These are phyloP conservation scores for Drosophila neonasuta DNA, from an alignment of 2,888 invertebrate species.

Conservation along the genomic window DNA sequence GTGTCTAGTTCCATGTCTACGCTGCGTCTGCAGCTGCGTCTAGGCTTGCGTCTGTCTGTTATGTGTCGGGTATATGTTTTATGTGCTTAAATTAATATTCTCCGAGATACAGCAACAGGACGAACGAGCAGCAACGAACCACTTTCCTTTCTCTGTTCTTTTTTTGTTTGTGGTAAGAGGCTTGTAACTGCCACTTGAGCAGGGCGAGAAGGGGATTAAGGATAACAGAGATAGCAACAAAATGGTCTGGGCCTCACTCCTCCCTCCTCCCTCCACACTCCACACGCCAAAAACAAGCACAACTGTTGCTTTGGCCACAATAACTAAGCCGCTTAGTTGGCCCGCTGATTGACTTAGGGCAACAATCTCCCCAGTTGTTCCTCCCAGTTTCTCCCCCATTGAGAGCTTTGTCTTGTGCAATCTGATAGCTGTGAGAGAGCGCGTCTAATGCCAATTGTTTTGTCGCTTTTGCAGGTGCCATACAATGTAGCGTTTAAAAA, in stretches of 20 bases:
- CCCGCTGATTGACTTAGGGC: slow-evolving; percentile 37
- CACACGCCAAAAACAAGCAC: slow-evolving; percentile 5
- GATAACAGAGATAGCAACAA: slow-evolving; percentile 33
- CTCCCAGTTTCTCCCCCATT: neutral
- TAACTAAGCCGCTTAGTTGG: slow-evolving; percentile 53
- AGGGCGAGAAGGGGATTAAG: slow-evolving; percentile 25
- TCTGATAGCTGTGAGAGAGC: neutral
- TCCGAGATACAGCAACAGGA: slow-evolving; percentile 13
- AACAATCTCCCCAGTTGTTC: too few species aligned
- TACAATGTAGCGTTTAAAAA: slow-evolving; percentile 99
- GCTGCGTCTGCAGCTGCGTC: slow-evolving; percentile 1
- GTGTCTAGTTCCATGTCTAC: slow-evolving; percentile 11
- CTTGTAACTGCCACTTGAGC: slow-evolving; percentile 64
- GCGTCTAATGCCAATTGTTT: slow-evolving; percentile 26
- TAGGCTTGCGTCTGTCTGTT: slow-evolving; percentile 20
- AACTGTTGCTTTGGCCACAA: slow-evolving; percentile 61
- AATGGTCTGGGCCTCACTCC: slow-evolving; percentile 7
- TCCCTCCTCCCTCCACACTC: too few species aligned
- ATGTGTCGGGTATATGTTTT: slow-evolving; percentile 60
- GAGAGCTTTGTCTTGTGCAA: neutral
- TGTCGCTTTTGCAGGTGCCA: slow-evolving; percentile 88
- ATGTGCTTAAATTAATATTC: slow-evolving; percentile 75
- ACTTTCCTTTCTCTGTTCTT: neutral
- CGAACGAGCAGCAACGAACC: slow-evolving; percentile 5
- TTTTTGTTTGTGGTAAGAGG: slow-evolving; percentile 47